Evolutionary conservation across 2,888 invertebrate genomes (phyloP).

Genomic region (Hedya salicella): DNA sequence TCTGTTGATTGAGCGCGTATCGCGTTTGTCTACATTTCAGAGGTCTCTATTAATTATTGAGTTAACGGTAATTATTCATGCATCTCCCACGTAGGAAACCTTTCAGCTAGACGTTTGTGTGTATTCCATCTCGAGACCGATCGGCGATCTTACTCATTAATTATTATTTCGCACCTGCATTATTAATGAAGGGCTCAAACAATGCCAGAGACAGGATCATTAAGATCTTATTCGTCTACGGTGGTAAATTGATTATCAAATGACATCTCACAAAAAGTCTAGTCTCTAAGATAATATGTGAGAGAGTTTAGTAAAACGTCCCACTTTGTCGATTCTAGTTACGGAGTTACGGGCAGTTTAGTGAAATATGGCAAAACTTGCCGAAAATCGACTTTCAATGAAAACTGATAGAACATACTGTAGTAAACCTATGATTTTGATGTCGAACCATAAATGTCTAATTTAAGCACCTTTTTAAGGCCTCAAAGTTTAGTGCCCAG

Average conservation of each 20-base stretch:
- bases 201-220: constrained; percentile 42
- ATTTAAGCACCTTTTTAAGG: too few species aligned
- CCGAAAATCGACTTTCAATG: too few species aligned
- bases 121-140: constrained; percentile 52
- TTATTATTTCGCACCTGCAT: constrained; percentile 49
- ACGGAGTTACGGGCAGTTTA: too few species aligned
- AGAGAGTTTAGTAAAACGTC: too few species aligned
- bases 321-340: too few species aligned
- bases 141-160: constrained; percentile 49
- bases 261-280: constrained; percentile 6
- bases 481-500: too few species aligned
- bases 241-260: constrained; percentile 34
- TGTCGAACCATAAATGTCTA: too few species aligned
- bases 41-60: constrained; percentile 51
- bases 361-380: too few species aligned
- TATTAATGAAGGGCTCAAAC: constrained; percentile 46
- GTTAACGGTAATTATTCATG: constrained; percentile 51
- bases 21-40: constrained; percentile 39
- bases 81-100: constrained; percentile 44
- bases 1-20: constrained; percentile 41
- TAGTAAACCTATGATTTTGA: too few species aligned
- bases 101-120: constrained; percentile 47
- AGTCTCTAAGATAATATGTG: not conserved
- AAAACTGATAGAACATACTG: too few species aligned
- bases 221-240: constrained; percentile 38